Percentiles rank a stretch among this genome's conserved stretches.
Conservation (phyloP, 1,140 invertebrate species). For the Brachionus plicatilis region DNA sequence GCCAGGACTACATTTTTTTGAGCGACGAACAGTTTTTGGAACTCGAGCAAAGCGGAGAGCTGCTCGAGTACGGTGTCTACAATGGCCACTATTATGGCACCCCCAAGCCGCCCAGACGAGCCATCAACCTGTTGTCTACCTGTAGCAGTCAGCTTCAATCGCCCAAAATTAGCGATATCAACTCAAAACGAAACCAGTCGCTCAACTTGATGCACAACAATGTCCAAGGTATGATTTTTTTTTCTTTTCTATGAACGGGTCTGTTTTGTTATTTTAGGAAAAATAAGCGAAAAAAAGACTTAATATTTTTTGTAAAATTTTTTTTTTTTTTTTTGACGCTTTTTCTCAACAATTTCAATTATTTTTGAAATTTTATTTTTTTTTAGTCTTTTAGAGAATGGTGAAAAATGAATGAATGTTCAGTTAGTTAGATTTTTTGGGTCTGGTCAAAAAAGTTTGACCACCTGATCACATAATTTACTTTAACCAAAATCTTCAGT, state of each 20-base stretch:
- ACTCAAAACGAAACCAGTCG: slow-evolving; percentile 58
- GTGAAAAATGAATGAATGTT: too few species aligned
- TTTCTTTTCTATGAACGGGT: neutral
- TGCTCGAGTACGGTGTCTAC: slow-evolving; percentile 66
- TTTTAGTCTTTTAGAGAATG: too few species aligned
- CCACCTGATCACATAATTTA: too few species aligned
- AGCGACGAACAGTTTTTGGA: slow-evolving; percentile 61
- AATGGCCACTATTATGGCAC: slow-evolving; percentile 61
- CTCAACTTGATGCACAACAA: slow-evolving; percentile 56
- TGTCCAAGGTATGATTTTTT: neutral
- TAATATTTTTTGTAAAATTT: too few species aligned
- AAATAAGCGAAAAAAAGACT: too few species aligned
- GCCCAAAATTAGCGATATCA: slow-evolving; percentile 54
- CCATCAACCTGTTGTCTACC: slow-evolving; percentile 48
- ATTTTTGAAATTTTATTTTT: too few species aligned
- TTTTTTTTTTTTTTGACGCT: too few species aligned
- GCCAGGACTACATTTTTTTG: slow-evolving; percentile 66
- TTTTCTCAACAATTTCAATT: too few species aligned
- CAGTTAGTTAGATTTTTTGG: too few species aligned
- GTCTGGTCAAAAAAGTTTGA: too few species aligned
- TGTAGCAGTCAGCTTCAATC: neutral
- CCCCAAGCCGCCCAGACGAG: slow-evolving; percentile 55
- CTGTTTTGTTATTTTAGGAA: neutral
- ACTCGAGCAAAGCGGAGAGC: slow-evolving; percentile 61
- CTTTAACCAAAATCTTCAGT: too few species aligned